Base-by-base conservation (phyloP, 2,888 invertebrate genomes). In the Laothoe populi region DNA sequence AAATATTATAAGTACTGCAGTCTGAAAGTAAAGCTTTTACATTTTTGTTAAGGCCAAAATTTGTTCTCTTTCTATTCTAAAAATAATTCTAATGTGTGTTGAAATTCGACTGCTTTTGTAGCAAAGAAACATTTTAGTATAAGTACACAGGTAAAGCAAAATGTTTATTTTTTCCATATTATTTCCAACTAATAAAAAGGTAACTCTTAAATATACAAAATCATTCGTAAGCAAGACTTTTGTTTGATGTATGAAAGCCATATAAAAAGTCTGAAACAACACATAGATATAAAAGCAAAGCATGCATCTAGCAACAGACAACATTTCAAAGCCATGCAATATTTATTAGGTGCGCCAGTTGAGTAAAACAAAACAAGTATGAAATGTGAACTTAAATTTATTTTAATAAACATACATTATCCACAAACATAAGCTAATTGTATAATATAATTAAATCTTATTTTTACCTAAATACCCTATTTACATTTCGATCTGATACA, bases 401-500 rank as follows among this genome's bases (percentile, higher is more conserved):
- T 77, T 77, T 68, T 70, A 70, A 73, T 66, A 70, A 69, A 63
- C 67, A 70, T 74, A 76, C 71, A 76, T 65, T 73, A 53, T 61
- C 42, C 40, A 53, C 31, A 61, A 31, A 31, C 40, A 40, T 49
- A 61, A 53, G 49, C 49, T 42, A 67, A 63, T 59, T 57, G 61
- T 63, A 59, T 45, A 65, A 61, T 42, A 13, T 16, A 42, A n/a
- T 42, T 31, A 49, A 49, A 16, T 49, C 31, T 49, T 49, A 65
- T 31, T 31, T 45, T 59, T 44, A 57, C 26, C 57, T 62, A 59
- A 24, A 49, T 31, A 61, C 23, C 24, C 35, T 40, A 61, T 61
- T 45, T 64, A 66, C 49, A 68, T 69, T 76, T 78, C 83, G 86
- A 83, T 91, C 91, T 91, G 91, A 91, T 91, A 88, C 91, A 92